Percentiles rank a stretch among this genome's conserved stretches.
phyloP scores from a whole-genome alignment of 2,113 vertebrate genomes.

The Todiramphus chloris region DNA sequence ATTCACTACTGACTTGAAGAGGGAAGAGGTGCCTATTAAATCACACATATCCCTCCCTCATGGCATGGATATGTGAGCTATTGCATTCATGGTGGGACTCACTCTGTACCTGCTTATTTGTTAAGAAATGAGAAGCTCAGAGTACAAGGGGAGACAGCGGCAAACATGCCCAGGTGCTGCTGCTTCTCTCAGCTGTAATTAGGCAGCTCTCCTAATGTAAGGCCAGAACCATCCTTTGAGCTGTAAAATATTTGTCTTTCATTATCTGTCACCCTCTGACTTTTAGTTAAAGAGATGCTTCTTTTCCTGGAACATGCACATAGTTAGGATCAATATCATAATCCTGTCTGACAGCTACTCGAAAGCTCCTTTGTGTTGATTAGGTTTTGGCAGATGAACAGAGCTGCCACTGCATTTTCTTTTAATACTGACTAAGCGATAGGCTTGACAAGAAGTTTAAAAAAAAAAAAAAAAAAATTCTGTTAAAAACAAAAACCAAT shows the following conservation, averaged over 20 bases:
- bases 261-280: conserved; percentile 47
- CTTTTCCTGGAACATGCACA: conserved; percentile 41
- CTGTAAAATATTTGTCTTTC: conserved; percentile 62
- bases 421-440: conserved; percentile 31
- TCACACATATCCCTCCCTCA: not conserved
- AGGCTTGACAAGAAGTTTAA: conserved; percentile 41
- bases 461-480: not conserved
- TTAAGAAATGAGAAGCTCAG: not conserved
- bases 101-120: not conserved
- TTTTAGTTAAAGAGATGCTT: conserved; percentile 53
- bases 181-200: conserved; percentile 10
- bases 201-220: conserved; percentile 20
- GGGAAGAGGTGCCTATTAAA: not conserved
- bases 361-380: conserved; percentile 49
- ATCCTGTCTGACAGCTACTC: conserved; percentile 56
- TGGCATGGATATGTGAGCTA: not conserved
- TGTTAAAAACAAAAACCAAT: conserved; percentile 1
- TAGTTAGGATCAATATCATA: conserved; percentile 61
- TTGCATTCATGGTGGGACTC: not conserved
- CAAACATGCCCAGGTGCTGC: not conserved
- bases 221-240: not conserved
- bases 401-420: conserved; percentile 33
- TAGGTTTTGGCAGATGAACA: conserved; percentile 39
- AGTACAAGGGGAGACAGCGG: not conserved
- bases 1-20: not conserved